Evolutionary conservation across 2,113 vertebrate species (phyloP).

Genomic region (Sapajus apella): DNA sequence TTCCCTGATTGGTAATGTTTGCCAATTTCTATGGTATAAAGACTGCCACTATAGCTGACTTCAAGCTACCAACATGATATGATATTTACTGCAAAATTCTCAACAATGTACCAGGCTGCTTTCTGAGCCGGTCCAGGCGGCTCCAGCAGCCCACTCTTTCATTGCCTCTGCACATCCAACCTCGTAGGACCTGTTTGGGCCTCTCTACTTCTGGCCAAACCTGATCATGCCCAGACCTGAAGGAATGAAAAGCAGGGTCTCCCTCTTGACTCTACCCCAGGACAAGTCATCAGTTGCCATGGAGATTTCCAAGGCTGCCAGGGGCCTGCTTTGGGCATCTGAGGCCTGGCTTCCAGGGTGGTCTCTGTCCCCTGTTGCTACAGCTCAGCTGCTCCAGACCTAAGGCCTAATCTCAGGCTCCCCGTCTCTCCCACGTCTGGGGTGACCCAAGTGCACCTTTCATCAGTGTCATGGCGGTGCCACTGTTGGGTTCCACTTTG

Average conservation of each 20-base stretch:
- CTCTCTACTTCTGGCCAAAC: not conserved
- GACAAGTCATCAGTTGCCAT: not conserved
- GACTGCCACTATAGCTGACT: fast-evolving
- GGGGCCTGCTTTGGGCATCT: not conserved
- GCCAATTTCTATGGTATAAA: not conserved
- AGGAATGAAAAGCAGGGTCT: not conserved
- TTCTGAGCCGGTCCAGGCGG: not conserved
- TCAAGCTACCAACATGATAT: not conserved
- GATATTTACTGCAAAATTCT: not conserved
- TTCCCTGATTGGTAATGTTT: not conserved
- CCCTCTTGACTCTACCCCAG: not conserved
- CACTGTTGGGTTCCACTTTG: not conserved
- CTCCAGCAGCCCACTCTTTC: fast-evolving
- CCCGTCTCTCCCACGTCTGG: fast-evolving
- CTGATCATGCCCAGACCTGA: fast-evolving
- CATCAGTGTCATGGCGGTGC: fast-evolving
- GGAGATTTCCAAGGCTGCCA: not conserved
- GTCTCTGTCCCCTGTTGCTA: not conserved
- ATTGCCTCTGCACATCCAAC: fast-evolving
- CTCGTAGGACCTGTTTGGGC: not conserved
- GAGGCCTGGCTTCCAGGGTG: not conserved
- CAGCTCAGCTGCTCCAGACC: not conserved
- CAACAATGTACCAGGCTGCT: not conserved
- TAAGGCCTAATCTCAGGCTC: not conserved
- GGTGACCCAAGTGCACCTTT: too few relatives aligned